These are phyloP conservation scores for Drosophila bifasciata DNA, from an alignment of 1,140 invertebrate species.

Conservation along the genomic window DNA sequence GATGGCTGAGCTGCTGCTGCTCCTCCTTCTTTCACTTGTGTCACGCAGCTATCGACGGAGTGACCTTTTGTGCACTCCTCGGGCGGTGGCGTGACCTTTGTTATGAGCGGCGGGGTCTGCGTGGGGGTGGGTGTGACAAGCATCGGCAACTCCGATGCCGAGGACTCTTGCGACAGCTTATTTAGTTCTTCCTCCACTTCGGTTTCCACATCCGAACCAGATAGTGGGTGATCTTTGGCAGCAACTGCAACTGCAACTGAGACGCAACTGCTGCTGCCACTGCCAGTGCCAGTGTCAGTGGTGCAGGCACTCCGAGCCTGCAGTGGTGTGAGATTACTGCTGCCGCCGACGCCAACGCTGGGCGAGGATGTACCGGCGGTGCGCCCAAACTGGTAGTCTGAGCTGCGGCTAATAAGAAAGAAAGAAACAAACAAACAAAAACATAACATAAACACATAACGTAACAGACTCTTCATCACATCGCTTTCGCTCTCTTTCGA, in stretches of 20 bases:
- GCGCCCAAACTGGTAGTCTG: constrained; percentile 40
- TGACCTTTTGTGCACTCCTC: constrained; percentile 36
- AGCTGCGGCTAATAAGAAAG: constrained; percentile 11
- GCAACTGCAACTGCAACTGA: constrained; percentile 5
- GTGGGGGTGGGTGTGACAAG: constrained; percentile 28
- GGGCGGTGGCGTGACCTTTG: constrained; percentile 60
- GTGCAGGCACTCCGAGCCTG: constrained; percentile 29
- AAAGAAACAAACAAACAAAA: no score
- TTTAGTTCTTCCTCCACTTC: constrained; percentile 59
- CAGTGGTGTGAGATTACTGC: constrained; percentile 9
- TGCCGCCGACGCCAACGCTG: constrained; percentile 12
- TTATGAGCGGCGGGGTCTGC: constrained; percentile 52
- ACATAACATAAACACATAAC: no score
- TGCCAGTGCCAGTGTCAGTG: constrained; percentile 3
- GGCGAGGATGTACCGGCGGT: constrained; percentile 32
- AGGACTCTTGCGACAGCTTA: constrained; percentile 50
- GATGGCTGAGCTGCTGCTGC: not conserved
- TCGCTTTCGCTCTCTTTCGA: no score
- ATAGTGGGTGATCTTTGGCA: constrained; percentile 51
- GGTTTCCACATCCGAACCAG: constrained; percentile 33
- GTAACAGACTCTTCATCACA: no score
- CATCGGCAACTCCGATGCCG: constrained; percentile 44
- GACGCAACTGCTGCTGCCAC: constrained; percentile 8
- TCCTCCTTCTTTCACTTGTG: not conserved
- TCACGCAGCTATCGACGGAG: not conserved